Evolutionary conservation across 2,113 vertebrate species (phyloP).

Genomic region (Aythya baeri): DNA sequence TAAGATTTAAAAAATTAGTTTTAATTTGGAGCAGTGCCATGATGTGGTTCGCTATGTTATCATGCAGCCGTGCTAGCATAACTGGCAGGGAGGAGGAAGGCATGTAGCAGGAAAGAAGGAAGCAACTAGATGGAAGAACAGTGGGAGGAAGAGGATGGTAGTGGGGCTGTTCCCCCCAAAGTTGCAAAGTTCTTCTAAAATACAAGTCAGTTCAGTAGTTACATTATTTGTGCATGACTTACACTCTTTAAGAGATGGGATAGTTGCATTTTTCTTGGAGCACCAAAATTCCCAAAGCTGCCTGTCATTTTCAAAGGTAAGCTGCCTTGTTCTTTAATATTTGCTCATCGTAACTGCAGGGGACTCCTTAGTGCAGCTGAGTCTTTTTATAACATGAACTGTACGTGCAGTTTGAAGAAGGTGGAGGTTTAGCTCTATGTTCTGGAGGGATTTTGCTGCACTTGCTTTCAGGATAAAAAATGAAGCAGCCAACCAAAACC

Average conservation of each 20-base stretch:
- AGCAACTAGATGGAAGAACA: neutral
- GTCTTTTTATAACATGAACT: neutral
- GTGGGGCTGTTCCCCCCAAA: neutral
- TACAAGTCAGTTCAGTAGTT: neutral
- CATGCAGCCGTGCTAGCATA: neutral
- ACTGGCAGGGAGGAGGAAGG: neutral
- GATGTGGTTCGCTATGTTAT: neutral
- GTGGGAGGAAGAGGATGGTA: neutral
- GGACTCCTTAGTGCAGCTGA: neutral
- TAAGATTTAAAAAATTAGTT: neutral
- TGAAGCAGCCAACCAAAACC: neutral
- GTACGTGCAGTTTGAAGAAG: neutral
- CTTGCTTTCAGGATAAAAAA: neutral
- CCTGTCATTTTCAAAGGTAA: neutral
- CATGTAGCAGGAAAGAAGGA: neutral
- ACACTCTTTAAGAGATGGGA: neutral
- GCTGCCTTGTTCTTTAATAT: neutral
- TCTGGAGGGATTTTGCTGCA: neutral
- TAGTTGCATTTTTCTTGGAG: neutral
- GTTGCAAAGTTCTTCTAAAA: neutral
- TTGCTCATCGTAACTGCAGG: neutral
- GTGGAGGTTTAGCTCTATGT: neutral
- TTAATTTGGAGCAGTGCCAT: neutral
- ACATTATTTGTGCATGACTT: neutral
- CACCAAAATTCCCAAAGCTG: neutral